These are phyloP conservation scores for Cyprinella venusta DNA, from an alignment of 2,797 vertebrate species.

Conservation along the genomic window DNA sequence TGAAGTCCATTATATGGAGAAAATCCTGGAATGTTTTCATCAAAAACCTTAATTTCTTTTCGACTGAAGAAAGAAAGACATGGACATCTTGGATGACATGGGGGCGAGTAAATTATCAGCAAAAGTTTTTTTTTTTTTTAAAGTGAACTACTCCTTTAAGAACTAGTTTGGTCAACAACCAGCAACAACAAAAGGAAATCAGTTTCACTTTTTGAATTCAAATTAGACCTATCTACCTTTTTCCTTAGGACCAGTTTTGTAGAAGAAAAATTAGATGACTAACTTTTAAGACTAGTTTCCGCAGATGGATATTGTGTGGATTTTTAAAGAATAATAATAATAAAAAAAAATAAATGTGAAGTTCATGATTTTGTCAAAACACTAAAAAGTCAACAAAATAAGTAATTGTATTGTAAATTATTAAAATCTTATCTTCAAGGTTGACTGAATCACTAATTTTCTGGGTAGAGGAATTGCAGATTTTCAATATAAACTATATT, in stretches of 20 bases:
- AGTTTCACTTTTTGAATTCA: not conserved
- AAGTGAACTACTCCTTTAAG: too few species aligned
- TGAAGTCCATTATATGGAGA: too few species aligned
- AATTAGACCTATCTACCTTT: not conserved
- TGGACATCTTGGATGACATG: too few species aligned
- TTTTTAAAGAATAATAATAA: not conserved
- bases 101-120: too few species aligned
- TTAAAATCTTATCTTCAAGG: too few species aligned
- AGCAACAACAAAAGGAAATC: not conserved
- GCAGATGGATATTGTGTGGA: not conserved
- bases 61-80: too few species aligned
- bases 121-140: too few species aligned
- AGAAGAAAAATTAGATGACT: not conserved
- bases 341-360: not conserved
- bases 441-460: not conserved
- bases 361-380: not conserved
- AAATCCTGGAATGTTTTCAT: too few species aligned
- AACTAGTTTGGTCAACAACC: too few species aligned
- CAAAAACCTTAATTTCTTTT: too few species aligned
- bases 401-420: not conserved
- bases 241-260: not conserved
- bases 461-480: not conserved
- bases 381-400: not conserved
- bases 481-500: not conserved
- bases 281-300: not conserved